Conservation (phyloP, 2,113 vertebrate species). For the Sialia sialis region DNA sequence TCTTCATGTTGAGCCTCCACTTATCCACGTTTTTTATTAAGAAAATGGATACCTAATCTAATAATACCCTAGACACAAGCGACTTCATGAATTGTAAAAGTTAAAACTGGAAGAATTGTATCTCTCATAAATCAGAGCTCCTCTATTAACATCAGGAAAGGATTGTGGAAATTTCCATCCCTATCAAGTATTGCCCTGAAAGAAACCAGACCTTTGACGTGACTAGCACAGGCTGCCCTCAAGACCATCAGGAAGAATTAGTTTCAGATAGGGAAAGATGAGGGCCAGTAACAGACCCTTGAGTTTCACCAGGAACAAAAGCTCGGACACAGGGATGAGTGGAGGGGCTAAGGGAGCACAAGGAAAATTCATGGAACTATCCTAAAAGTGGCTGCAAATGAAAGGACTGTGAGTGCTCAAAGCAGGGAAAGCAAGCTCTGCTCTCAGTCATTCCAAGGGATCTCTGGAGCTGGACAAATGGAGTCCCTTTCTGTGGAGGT, state of each 20-base stretch:
- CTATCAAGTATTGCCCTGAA: not conserved
- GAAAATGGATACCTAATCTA: slow-evolving; percentile 11
- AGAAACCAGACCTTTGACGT: slow-evolving; percentile 38
- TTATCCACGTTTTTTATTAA: not conserved
- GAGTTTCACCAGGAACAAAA: not conserved
- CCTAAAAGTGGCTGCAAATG: not conserved
- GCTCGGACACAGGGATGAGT: not conserved
- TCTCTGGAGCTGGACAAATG: not conserved
- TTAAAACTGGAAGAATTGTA: not conserved
- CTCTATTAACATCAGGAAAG: not conserved
- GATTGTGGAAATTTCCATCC: slow-evolving; percentile 29
- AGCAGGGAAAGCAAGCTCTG: not conserved
- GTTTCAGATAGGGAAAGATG: not conserved
- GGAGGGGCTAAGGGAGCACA: not conserved
- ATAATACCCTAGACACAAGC: not conserved
- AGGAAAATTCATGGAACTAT: not conserved
- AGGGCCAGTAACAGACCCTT: not conserved
- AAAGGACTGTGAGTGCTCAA: not conserved
- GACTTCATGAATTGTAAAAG: not conserved
- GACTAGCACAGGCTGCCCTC: not conserved
- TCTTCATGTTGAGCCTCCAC: not conserved
- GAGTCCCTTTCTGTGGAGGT: fast-evolving
- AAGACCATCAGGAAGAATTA: not conserved
- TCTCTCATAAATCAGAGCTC: slow-evolving; percentile 7
- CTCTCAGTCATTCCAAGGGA: not conserved